These are phyloP conservation scores for Drosophila greeni DNA, from an alignment of 2,888 invertebrate genomes.

Conservation along the genomic window DNA sequence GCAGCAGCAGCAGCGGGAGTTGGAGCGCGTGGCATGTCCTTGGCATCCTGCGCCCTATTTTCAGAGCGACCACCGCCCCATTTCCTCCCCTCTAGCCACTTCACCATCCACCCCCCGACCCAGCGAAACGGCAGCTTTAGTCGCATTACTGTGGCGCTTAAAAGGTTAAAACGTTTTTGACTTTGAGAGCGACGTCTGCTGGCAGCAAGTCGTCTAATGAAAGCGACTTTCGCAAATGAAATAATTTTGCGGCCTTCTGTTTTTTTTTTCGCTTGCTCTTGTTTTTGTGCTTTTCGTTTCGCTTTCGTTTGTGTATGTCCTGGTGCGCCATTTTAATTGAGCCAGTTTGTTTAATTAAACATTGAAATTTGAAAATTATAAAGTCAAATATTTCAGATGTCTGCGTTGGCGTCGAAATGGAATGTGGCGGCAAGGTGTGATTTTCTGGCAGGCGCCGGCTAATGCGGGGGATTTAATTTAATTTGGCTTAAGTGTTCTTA, in stretches of 20 bases:
- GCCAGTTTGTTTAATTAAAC: constrained; percentile 52
- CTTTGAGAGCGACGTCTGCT: constrained; percentile 49
- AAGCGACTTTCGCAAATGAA: constrained; percentile 55
- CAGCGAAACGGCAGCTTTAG: constrained; percentile 53
- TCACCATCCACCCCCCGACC: not conserved
- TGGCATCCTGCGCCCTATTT: constrained; percentile 48
- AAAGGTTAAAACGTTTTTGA: constrained; percentile 68
- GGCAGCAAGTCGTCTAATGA: constrained; percentile 55
- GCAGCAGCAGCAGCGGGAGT: constrained; percentile 6
- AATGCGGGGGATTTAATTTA: not conserved
- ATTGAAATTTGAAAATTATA: constrained; percentile 46
- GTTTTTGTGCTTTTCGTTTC: constrained; percentile 26
- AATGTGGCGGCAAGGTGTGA: constrained; percentile 22
- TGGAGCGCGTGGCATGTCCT: constrained; percentile 47
- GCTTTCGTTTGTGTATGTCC: constrained; percentile 6
- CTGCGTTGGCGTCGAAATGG: constrained; percentile 17
- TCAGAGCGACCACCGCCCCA: constrained; percentile 18
- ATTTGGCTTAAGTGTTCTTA: constrained; percentile 2
- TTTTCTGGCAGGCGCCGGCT: not conserved
- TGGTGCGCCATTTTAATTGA: constrained; percentile 42
- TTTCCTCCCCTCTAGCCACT: constrained; percentile 1
- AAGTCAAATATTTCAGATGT: constrained; percentile 41
- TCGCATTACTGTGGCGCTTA: constrained; percentile 68
- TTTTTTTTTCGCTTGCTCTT: not conserved
- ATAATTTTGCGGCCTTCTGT: constrained; percentile 39